A percentile compares a stretch with the other conserved stretches of the same genome.
These are phyloP conservation scores for Onchidella celtica DNA, from an alignment of 2,888 invertebrate genomes.

Conservation along the genomic window DNA sequence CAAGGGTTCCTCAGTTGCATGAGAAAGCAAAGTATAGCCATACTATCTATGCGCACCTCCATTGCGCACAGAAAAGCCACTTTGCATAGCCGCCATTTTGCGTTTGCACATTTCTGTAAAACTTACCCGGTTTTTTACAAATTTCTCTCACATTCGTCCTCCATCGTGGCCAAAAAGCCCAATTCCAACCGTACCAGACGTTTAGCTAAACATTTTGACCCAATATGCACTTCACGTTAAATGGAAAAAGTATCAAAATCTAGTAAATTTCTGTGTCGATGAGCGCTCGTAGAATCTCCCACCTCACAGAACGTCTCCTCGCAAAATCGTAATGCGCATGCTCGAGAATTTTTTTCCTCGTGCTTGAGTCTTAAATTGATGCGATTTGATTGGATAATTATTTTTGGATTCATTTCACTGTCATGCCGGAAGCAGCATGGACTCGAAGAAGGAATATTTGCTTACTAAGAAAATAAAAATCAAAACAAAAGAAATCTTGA, in stretches of 20 bases:
- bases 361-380: background rate
- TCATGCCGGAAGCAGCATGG: conserved; percentile 48
- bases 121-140: conserved; percentile 52
- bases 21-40: too few relatives aligned
- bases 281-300: conserved; percentile 37
- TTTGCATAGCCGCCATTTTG: conserved; percentile 50
- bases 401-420: conserved; percentile 8
- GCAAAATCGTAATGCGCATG: conserved; percentile 29
- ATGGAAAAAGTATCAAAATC: conserved; percentile 39
- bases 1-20: too few relatives aligned
- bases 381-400: conserved; percentile 19
- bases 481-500: conserved; percentile 26
- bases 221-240: conserved; percentile 42
- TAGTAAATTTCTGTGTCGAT: conserved; percentile 33
- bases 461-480: conserved; percentile 1
- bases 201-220: conserved; percentile 68
- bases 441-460: background rate
- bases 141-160: conserved; percentile 53
- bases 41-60: conserved; percentile 21
- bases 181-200: conserved; percentile 63
- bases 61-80: conserved; percentile 50
- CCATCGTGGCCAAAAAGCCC: conserved; percentile 58
- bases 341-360: conserved; percentile 15
- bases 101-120: background rate
- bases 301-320: conserved; percentile 18